Percentiles rank a stretch among this genome's conserved stretches.
phyloP scores from a whole-genome alignment of 2,113 vertebrate genomes.

The Saguinus imperator region DNA sequence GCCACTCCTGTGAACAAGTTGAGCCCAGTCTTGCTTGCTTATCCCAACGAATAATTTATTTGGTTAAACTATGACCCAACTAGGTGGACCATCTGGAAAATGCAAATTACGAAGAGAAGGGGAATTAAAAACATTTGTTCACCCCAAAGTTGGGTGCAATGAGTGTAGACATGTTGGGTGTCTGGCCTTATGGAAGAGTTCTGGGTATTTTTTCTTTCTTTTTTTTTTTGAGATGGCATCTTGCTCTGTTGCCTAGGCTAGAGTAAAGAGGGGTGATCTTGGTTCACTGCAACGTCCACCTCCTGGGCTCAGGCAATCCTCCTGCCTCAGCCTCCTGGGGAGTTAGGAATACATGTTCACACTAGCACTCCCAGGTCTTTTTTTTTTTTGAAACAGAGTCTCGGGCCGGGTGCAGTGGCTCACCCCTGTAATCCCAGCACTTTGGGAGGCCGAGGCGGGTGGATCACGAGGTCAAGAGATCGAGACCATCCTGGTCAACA shows the following conservation, averaged over 20 bases:
- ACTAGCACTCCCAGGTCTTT: not conserved
- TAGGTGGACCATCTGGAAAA: not conserved
- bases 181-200: not conserved
- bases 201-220: not conserved
- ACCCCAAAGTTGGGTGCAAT: not conserved
- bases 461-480: no score
- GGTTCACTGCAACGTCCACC: not conserved
- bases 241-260: not conserved
- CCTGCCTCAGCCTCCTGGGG: not conserved
- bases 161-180: not conserved
- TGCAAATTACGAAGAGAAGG: conserved; percentile 9
- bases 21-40: not conserved
- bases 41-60: not conserved
- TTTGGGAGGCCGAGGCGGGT: no score
- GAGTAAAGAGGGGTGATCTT: not conserved
- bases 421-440: no score
- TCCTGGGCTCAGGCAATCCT: not conserved
- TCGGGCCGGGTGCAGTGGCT: not conserved
- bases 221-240: not conserved
- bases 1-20: not conserved
- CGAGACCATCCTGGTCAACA: no score
- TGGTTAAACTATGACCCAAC: not conserved
- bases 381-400: not conserved
- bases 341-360: not conserved
- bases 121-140: not conserved